phyloP scores from a whole-genome alignment of 2,888 invertebrate species.

The Melinaea menophilus region DNA sequence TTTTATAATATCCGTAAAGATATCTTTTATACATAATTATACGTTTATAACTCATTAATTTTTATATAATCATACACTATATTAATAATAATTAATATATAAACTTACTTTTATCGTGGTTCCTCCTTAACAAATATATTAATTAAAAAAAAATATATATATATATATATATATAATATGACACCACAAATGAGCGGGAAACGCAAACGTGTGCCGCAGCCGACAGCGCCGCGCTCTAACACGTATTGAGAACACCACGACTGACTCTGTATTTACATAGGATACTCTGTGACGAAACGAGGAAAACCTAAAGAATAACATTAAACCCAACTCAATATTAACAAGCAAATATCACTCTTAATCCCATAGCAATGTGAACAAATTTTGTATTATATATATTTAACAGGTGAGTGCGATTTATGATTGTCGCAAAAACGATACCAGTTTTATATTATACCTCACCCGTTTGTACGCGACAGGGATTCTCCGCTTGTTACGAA shows the following conservation, averaged over 20 bases:
- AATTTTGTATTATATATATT: neutral
- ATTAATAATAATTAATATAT: slow-evolving; percentile 1
- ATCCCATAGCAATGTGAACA: neutral
- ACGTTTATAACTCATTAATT: too few relatives aligned
- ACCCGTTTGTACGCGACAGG: too few relatives aligned
- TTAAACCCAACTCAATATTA: neutral
- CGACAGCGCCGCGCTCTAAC: slow-evolving; percentile 49
- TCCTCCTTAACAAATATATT: slow-evolving; percentile 18
- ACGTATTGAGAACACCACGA: slow-evolving; percentile 45
- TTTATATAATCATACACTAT: neutral
- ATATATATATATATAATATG: slow-evolving; percentile 26
- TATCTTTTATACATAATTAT: too few relatives aligned
- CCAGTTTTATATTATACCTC: slow-evolving; percentile 1
- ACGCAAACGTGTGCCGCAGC: slow-evolving; percentile 48
- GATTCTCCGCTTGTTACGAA: too few relatives aligned
- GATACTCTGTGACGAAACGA: slow-evolving; percentile 21
- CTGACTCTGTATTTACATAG: slow-evolving; percentile 18
- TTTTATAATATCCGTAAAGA: too few relatives aligned
- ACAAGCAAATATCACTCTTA: neutral
- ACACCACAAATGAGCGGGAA: slow-evolving; percentile 46
- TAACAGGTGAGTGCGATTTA: neutral
- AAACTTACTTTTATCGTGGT: slow-evolving; percentile 47
- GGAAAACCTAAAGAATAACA: slow-evolving; percentile 21
- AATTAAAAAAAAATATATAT: too few relatives aligned
- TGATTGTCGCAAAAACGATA: neutral